Base-by-base conservation (phyloP, 2,113 vertebrate species). In the Nettapus auritus region DNA sequence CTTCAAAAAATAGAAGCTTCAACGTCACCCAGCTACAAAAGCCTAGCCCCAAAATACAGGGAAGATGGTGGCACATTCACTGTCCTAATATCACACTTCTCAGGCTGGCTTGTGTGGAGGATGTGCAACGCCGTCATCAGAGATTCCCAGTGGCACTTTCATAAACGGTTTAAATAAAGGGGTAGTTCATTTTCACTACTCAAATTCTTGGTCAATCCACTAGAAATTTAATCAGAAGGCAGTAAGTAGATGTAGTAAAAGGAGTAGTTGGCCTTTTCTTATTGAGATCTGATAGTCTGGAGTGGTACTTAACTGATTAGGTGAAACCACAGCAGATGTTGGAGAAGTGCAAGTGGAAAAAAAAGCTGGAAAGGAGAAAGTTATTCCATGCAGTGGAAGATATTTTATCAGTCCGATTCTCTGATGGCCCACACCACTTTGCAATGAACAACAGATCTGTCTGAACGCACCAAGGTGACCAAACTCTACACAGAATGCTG, bases 181-280 rank as follows among this genome's bases (percentile, higher is more conserved):
- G 33, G 13, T 59, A 91, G 87, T 60, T 97, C 25, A 80, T 92
- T 94, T 91, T 96, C 88, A 71, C 71, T 38, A 63, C 79, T 89
- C 82, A 91, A 86, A 93, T 89, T 94, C 79, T 46, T 53, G 46
- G 28, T 46, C 79, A 96, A 91, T 94, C 79, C 94, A 89, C 71
- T 92, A 94, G 89, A 96, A 96, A 94, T 93, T 88, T 59, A 96
- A 96, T 93, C 68, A 93, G 89, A 95, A 89, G 33, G 63, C 63
- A 82, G 76, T 76, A 81, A 88, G 64, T 33, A 90, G 88, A 85
- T 53, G 23, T 25, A 81, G 52, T 60, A 69, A 87, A 33, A 80
- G 75, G 17, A 91, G 79, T 2, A 90, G 56, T 5, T 95, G 93
- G 68, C 87, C 21, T 63, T 91, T 81, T 29, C 63, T 86, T 89